Base-by-base conservation (phyloP, 1,140 invertebrate genomes). In the Drosophila rufa region DNA sequence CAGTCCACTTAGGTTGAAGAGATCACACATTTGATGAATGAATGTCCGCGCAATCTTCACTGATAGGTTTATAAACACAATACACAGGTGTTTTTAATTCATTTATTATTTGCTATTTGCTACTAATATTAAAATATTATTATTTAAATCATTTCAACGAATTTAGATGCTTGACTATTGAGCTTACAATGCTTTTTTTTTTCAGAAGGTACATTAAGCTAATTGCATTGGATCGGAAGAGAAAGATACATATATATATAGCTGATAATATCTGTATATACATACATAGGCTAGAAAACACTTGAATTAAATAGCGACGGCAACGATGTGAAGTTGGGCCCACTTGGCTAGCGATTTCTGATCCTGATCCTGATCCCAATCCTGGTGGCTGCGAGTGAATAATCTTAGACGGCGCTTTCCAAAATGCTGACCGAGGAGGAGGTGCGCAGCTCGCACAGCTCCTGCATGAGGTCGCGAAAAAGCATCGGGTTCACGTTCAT, bases 401-500 rank as follows among this genome's bases (percentile, higher is more conserved):
- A 7, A 15, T 36, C 30, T 58, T 83, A 87, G 50, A 66, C 81
- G 11, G 48, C 47, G 22, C 85, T 84, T 11, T 89, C 84, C 48
- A 81, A 11, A 8, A 75, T 59, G 11, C 81, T 90, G 15, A 71
- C 33, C 25, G 85, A 90, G 0, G 85, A 85, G n/a, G 60, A 73
- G 53, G 67, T 66, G 4, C 79, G 82, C 56, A 83, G 42, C 30
- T 94, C 93, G 57, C 93, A 93, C 1, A 95, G 75, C 76, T 94
- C 94, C 65, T 94, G 79, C 69, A 94, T 93, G 25, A 95, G 89
- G 51, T 95, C 95, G 70, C 94, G 94, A 87, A 94, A 95, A 46
- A 95, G 93, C 50, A 95, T 86, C 0, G 95, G 94, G 86, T 96
- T 95, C 58, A 96, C 94, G 86, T 96, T 96, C 79, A 95, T 95